phyloP scores from a whole-genome alignment of 2,888 invertebrate genomes.

The Hirtodrosophila confusa region DNA sequence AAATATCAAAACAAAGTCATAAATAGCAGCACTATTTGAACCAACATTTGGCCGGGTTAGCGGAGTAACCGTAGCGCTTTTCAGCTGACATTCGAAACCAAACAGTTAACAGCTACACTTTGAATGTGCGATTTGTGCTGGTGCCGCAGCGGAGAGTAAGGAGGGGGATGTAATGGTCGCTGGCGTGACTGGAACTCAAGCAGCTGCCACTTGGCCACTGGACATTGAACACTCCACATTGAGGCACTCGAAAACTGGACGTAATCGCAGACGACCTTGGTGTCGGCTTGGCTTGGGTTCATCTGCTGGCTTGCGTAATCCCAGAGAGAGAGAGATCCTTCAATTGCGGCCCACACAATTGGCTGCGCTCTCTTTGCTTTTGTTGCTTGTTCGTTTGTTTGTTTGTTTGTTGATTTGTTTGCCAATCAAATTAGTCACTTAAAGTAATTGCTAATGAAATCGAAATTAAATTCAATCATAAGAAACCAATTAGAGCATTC shows the following conservation, averaged over 20 bases:
- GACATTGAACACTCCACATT: conserved; percentile 26
- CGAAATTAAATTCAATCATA: conserved; percentile 50
- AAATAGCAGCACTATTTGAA: conserved; percentile 7
- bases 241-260: conserved; percentile 24
- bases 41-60: conserved; percentile 26
- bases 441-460: conserved; percentile 54
- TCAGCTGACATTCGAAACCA: conserved; percentile 22
- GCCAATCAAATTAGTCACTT: conserved; percentile 75
- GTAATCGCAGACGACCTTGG: conserved; percentile 63
- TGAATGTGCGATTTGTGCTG: conserved; percentile 20
- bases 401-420: conserved; percentile 40
- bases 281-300: conserved; percentile 28
- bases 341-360: conserved; percentile 50
- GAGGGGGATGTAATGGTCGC: conserved; percentile 61
- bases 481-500: conserved; percentile 62
- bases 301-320: conserved; percentile 53
- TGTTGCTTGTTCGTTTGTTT: neutral
- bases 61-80: conserved; percentile 15
- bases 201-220: conserved; percentile 44
- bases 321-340: conserved; percentile 1
- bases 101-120: conserved; percentile 20
- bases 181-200: conserved; percentile 68
- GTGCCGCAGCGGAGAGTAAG: conserved; percentile 10
- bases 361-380: conserved; percentile 24
- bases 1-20: conserved; percentile 14